Evolutionary conservation across 2,888 invertebrate genomes (phyloP).

Genomic region (Stenichneumon culpator): DNA sequence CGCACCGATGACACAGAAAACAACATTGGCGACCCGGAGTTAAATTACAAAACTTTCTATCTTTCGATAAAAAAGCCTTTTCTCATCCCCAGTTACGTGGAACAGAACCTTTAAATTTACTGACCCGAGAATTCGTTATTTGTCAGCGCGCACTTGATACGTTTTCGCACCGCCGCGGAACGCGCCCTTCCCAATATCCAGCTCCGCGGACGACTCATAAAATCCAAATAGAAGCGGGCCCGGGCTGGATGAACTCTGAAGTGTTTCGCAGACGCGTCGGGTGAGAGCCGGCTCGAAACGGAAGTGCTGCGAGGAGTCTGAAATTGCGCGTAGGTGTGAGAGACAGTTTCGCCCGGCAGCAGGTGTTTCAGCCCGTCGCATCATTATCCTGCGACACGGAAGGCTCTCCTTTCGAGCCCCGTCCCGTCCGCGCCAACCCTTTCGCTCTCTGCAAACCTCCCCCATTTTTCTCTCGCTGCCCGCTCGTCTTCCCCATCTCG

Average conservation of each 20-base stretch:
- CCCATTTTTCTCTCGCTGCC: slow-evolving; percentile 18
- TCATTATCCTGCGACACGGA: slow-evolving; percentile 49
- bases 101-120: too few relatives aligned
- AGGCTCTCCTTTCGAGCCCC: slow-evolving; percentile 34
- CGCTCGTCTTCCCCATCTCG: slow-evolving; percentile 24
- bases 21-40: too few relatives aligned
- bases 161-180: background rate
- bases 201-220: background rate
- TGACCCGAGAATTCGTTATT: background rate
- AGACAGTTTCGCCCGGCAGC: slow-evolving; percentile 8
- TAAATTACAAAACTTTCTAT: too few relatives aligned
- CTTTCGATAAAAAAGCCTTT: too few relatives aligned
- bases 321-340: background rate
- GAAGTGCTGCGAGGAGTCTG: background rate
- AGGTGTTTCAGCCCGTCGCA: slow-evolving; percentile 24
- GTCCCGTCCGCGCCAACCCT: slow-evolving; percentile 20
- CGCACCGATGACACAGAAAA: too few relatives aligned
- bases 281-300: background rate
- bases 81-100: too few relatives aligned
- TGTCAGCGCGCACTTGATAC: background rate
- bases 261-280: background rate
- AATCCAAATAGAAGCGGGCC: background rate
- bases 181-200: background rate
- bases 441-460: slow-evolving; percentile 11
- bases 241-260: slow-evolving; percentile 13